Base-by-base conservation (phyloP, 2,888 invertebrate genomes). In the Brenthis daphne region DNA sequence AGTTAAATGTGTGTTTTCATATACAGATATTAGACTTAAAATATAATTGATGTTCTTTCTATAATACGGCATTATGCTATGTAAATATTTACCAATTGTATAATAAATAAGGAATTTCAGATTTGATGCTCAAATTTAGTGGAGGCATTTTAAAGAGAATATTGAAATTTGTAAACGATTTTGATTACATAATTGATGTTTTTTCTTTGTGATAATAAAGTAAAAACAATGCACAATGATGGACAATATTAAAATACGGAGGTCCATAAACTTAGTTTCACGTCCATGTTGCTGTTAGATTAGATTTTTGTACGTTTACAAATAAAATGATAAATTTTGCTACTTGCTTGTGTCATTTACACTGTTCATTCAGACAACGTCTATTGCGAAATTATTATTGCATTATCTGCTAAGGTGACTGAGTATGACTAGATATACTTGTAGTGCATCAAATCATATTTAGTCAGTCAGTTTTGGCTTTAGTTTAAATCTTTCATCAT, bases 191-290 rank as follows among this genome's bases (percentile, higher is more conserved):
- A 71, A 57, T 80, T 70, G 77, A 67, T 72, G 70, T 71, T 77
- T 66, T 86, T 86, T 78, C 74, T 87, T 88, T 88, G 87, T 89
- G 87, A 90, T 89, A 89, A 81, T 82, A 80, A 86, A 85, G 86
- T 89, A 87, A 85, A 33, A 24, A 53, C 37, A 61, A 87, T 88
- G 92, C 92, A 92, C 91, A 92, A 92, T 85, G 79, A 82, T 89
- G 92, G 92, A 92, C 92, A 92, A 92, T 92, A 92, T 85, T 86
- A 87, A 72, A 85, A 85, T 86, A 88, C 84, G 82, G 88, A 83
- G 92, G 92, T 92, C 92, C 92, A 92, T 86, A 84, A 77, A 82
- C 78, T 80, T 88, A 86, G 85, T 84, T 82, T 81, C 85, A 84
- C 82, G 90, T 90, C 90, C 90, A 88, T 83, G 80, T 82, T 80